Conservation (phyloP, 1,140 invertebrate genomes). For the Eumeta japonica region DNA sequence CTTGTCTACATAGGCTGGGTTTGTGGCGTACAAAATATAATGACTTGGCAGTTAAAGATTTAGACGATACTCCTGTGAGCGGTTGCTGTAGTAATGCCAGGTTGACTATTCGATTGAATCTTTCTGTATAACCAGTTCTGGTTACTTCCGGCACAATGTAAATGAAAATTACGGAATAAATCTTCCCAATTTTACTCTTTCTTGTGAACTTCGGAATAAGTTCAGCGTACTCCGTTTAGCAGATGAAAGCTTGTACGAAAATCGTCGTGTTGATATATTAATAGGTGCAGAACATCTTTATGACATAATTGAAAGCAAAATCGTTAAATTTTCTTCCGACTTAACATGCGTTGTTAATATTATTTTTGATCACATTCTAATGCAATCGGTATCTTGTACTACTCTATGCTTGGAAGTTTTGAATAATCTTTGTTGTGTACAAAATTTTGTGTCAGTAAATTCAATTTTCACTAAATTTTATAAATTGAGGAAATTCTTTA, state of each 20-base stretch:
- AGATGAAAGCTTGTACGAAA: slow-evolving; percentile 12
- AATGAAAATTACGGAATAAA: slow-evolving; percentile 10
- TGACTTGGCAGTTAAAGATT: slow-evolving; percentile 8
- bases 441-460: slow-evolving; percentile 6
- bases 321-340: too few species aligned
- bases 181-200: slow-evolving; percentile 12
- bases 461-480: slow-evolving; percentile 5
- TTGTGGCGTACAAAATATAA: too few species aligned
- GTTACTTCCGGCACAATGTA: too few species aligned
- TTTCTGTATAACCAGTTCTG: slow-evolving; percentile 6
- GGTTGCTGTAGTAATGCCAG: slow-evolving; percentile 9
- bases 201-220: slow-evolving; percentile 9
- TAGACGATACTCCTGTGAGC: slow-evolving; percentile 6
- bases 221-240: slow-evolving; percentile 11
- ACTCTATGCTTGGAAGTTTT: too few species aligned
- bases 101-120: slow-evolving; percentile 5
- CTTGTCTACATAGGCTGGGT: too few species aligned
- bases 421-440: slow-evolving; percentile 11
- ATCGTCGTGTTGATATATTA: slow-evolving; percentile 13
- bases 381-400: too few species aligned
- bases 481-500: too few species aligned
- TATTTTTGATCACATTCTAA: too few species aligned
- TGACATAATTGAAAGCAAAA: slow-evolving; percentile 7
- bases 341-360: too few species aligned
- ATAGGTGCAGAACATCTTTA: slow-evolving; percentile 11